Evolutionary conservation across 2,113 vertebrate species (phyloP).

Genomic region (Melospiza melodia): DNA sequence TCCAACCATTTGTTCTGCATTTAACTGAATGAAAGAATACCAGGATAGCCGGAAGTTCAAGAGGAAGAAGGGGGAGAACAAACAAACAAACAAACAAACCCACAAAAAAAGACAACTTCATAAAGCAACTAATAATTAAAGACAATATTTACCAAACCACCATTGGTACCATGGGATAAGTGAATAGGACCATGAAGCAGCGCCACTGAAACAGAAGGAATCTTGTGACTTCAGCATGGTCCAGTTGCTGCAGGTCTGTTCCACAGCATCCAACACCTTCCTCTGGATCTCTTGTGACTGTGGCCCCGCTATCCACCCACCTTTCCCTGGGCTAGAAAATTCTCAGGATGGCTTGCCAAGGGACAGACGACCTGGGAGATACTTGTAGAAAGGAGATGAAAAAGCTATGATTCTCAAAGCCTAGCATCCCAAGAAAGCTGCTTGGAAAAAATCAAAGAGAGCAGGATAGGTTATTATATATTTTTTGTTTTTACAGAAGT

Average conservation of each 20-base stretch:
- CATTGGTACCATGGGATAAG: neutral
- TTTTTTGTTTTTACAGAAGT: neutral
- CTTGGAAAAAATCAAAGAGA: fast-evolving
- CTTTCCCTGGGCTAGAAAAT: neutral
- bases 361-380: neutral
- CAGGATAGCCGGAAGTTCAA: neutral
- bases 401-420: neutral
- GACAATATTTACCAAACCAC: neutral
- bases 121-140: neutral
- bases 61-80: no score
- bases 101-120: neutral
- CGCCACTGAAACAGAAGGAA: neutral
- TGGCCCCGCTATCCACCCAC: fast-evolving
- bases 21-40: neutral
- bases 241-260: neutral
- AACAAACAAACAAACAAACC: neutral
- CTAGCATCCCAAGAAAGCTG: neutral
- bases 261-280: neutral
- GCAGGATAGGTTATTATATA: neutral
- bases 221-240: neutral
- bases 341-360: neutral
- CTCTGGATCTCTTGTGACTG: fast-evolving
- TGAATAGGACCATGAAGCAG: neutral
- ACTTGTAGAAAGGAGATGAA: neutral
- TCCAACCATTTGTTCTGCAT: neutral